phyloP scores from a whole-genome alignment of 2,113 vertebrate species.

The Chaenogobius annularis region DNA sequence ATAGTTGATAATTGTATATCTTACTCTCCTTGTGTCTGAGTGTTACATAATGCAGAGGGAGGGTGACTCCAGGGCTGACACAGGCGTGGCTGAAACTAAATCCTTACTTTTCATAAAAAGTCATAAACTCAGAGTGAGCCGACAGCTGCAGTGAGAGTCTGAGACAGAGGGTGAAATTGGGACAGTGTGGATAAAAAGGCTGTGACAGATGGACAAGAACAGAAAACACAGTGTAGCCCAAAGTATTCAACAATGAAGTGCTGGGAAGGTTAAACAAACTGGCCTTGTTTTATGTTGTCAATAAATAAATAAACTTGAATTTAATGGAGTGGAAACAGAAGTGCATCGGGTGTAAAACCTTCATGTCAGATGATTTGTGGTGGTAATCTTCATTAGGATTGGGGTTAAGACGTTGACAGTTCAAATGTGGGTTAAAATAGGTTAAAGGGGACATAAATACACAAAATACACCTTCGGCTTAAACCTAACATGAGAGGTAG shows the following conservation, averaged over 20 bases:
- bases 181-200: not conserved
- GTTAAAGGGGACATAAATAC: no score
- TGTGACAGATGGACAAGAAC: not conserved
- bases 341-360: no score
- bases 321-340: no score
- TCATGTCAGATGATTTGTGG: no score
- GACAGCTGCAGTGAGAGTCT: slow-evolving; percentile 37
- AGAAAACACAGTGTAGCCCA: not conserved
- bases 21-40: not conserved
- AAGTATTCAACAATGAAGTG: not conserved
- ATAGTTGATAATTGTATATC: slow-evolving; percentile 35
- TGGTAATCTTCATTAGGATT: no score
- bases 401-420: no score
- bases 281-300: no score
- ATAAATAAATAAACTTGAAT: no score
- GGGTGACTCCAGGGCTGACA: slow-evolving; percentile 56
- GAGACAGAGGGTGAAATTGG: not conserved
- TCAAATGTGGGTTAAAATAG: no score
- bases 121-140: slow-evolving; percentile 29
- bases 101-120: slow-evolving; percentile 43
- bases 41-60: slow-evolving; percentile 45
- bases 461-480: no score
- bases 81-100: slow-evolving; percentile 50
- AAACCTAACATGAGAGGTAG: no score
- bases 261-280: not conserved